phyloP scores from a whole-genome alignment of 2,888 invertebrate genomes.

The Oscheius sp. region DNA sequence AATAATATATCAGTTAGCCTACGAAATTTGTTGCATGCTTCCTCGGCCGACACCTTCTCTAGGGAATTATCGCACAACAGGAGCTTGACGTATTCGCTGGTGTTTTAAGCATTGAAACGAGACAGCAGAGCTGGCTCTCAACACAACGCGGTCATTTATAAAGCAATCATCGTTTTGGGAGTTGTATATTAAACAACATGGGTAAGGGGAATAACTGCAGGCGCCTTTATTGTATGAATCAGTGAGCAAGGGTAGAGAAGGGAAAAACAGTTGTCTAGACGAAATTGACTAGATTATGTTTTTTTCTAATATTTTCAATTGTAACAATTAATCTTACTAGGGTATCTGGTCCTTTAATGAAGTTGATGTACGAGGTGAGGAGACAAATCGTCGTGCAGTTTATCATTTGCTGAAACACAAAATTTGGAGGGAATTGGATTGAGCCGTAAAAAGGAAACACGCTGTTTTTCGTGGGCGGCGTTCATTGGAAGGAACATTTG shows the following conservation, averaged over 20 bases:
- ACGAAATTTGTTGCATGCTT: conserved; percentile 19
- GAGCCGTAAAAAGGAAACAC: neutral
- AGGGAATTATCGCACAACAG: conserved; percentile 8
- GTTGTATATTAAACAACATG: conserved; percentile 1
- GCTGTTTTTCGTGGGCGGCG: neutral
- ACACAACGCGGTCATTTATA: conserved; percentile 23
- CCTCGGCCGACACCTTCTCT: conserved; percentile 14
- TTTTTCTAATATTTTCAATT: too few relatives aligned
- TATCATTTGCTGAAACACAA: conserved; percentile 29
- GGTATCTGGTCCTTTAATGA: conserved; percentile 34
- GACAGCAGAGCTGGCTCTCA: conserved; percentile 3
- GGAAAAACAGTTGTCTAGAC: too few relatives aligned
- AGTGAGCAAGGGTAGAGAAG: too few relatives aligned
- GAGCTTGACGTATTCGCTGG: conserved; percentile 18
- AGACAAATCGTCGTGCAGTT: conserved; percentile 51
- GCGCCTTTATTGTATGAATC: neutral
- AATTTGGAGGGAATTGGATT: neutral
- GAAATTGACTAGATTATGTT: too few relatives aligned
- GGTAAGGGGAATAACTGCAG: conserved; percentile 1
- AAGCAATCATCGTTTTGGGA: conserved; percentile 20
- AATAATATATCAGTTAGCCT: conserved; percentile 10
- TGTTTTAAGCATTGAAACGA: conserved; percentile 16
- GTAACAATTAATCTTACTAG: conserved; percentile 31
- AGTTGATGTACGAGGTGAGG: conserved; percentile 46
- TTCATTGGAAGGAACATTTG: neutral